Evolutionary conservation across 2,113 vertebrate genomes (phyloP), one percentile per base, ranked within the genome.

Genomic region (Embiotoca jacksoni): DNA sequence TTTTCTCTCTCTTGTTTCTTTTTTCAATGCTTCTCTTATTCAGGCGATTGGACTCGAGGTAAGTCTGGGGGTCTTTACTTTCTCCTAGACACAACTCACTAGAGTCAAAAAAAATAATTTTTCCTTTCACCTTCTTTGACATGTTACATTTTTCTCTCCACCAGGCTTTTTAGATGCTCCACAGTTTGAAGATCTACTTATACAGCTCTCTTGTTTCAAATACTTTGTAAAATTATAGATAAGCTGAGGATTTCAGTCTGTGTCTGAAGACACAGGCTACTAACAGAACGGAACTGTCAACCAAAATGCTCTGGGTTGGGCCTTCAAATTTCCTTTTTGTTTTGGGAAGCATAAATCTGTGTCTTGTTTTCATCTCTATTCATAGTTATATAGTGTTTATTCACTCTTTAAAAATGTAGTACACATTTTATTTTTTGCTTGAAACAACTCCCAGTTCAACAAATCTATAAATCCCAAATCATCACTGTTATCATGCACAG

Each of bases 21-120:
- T 58, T 75, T 77, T 72, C 60, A 53, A 77, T 77, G 82, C 82
- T 70, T 60, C 16, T 67, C 23, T 75, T 60, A 46, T 83, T 73
- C 74, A 91, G 90, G 87, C 89, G 49, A 73, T 83, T 61, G 70
- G 41, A 74, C 47, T 49, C 33, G 90, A 76, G 82, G 81, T 90
- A 83, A 90, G 88, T 83, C 30, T 37, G 3, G 32, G 75, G 31
- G 31, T 62, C 50, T 80, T 68, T 13, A 78, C 61, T 36, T 46
- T 58, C 10, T 55, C 16, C 15, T 6, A 4, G 30, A 54, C 9
- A 30, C 33, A 31, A 64, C 39, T 53, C 49, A 32, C 71, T 37
- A 31, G 30, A 72, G 33, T 64, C 14, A 49, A 44, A 67, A 50
- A 50, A 72, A n/a, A n/a, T 72, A 55, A 63, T 52, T 75, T 44